A percentile compares a stretch with the other conserved stretches of the same genome.
Conservation (phyloP, 2,888 invertebrate species). For the Bellardia pandia region DNA sequence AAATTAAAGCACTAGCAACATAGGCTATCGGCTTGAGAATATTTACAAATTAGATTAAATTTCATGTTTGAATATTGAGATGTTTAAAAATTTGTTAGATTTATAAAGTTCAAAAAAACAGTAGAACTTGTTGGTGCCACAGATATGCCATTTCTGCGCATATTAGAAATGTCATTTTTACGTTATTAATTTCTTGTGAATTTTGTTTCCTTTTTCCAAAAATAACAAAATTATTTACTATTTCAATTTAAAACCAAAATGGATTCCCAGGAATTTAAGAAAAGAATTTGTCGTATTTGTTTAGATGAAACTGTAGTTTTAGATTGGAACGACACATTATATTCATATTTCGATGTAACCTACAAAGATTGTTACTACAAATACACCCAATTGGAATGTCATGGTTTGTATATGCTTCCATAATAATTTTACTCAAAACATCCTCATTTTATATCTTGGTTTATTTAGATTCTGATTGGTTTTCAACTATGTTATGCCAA, state of each 20-base stretch:
- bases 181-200: neutral
- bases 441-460: neutral
- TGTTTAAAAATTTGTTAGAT: no score
- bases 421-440: neutral
- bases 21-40: no score
- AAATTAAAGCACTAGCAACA: no score
- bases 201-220: neutral
- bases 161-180: neutral
- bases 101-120: neutral
- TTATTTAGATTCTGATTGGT: constrained; percentile 38
- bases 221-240: neutral
- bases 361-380: constrained; percentile 66
- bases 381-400: constrained; percentile 46
- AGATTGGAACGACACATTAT: constrained; percentile 51
- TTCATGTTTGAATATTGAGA: no score
- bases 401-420: constrained; percentile 47
- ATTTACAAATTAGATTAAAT: no score
- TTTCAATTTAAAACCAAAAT: neutral
- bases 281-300: constrained; percentile 55
- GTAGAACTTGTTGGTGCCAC: neutral
- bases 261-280: neutral
- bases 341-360: constrained; percentile 23
- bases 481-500: constrained; percentile 55
- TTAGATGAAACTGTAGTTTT: constrained; percentile 20
- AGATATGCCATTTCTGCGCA: neutral